phyloP scores from a whole-genome alignment of 2,888 invertebrate species.

The Synergus umbraculus region DNA sequence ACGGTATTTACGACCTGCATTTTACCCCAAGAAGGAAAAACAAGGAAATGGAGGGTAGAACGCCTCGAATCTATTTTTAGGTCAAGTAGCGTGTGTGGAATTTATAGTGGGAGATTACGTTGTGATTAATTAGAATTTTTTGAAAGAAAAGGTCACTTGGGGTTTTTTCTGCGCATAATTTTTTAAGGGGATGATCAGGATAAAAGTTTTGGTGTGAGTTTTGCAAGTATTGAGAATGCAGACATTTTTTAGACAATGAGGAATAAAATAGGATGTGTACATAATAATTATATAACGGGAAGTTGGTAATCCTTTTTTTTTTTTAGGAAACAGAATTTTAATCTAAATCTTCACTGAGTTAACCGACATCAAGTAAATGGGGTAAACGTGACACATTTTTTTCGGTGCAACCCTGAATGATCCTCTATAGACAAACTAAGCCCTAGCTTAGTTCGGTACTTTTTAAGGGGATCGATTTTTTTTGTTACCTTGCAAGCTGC shows the following conservation, averaged over 20 bases:
- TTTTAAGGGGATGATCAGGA: slow-evolving; percentile 1
- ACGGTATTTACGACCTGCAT: slow-evolving; percentile 24
- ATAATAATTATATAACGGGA: not conserved
- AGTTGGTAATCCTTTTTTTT: not conserved
- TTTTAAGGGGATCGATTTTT: slow-evolving; percentile 33
- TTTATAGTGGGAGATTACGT: slow-evolving; percentile 25
- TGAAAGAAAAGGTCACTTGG: not conserved
- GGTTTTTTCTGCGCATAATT: slow-evolving; percentile 1
- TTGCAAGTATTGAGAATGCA: not conserved
- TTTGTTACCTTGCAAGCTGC: not conserved
- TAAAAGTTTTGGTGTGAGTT: not conserved
- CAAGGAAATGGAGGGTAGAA: slow-evolving; percentile 27
- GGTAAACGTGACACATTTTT: slow-evolving; percentile 37
- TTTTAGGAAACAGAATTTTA: not conserved
- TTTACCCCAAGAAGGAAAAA: slow-evolving; percentile 26
- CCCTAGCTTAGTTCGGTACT: slow-evolving; percentile 36
- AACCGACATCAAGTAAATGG: slow-evolving; percentile 26
- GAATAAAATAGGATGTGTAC: too few species aligned
- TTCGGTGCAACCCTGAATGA: slow-evolving; percentile 37
- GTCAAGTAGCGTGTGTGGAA: slow-evolving; percentile 39
- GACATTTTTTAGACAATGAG: not conserved
- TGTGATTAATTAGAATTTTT: slow-evolving; percentile 37
- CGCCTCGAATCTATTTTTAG: slow-evolving; percentile 25
- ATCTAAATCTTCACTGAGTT: not conserved
- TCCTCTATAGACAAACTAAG: slow-evolving; percentile 31